phyloP scores from a whole-genome alignment of 2,797 vertebrate species.

The Oreortyx pictus region DNA sequence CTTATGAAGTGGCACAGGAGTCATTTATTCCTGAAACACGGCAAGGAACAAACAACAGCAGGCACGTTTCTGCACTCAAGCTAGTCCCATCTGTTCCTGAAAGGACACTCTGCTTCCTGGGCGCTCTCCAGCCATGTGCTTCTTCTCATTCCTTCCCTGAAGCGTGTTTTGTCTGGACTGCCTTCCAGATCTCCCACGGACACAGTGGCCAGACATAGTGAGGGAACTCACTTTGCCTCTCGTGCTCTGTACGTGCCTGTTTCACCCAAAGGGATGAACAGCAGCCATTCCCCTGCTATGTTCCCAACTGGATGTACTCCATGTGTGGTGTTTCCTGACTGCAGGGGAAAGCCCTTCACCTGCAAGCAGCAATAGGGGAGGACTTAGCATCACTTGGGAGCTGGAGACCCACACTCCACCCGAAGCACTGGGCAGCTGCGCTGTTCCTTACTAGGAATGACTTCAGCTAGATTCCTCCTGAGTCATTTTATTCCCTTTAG shows the following conservation, averaged over 20 bases:
- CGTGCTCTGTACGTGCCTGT: not conserved
- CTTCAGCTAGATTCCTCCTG: not conserved
- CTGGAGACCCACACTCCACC: not conserved
- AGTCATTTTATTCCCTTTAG: not conserved
- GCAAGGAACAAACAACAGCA: not conserved
- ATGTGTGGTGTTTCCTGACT: not conserved
- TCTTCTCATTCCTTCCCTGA: not conserved
- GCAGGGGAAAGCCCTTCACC: not conserved
- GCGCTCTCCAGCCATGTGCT: not conserved
- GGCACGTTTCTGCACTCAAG: not conserved
- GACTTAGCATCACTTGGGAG: not conserved
- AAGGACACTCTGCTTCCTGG: not conserved
- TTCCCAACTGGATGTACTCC: too few relatives aligned
- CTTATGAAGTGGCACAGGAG: not conserved
- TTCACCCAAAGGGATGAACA: not conserved
- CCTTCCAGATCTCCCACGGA: not conserved
- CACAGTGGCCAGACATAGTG: not conserved
- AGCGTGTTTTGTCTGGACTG: not conserved
- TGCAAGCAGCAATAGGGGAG: not conserved
- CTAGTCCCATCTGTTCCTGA: not conserved
- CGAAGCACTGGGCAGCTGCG: not conserved
- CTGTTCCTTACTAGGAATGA: not conserved
- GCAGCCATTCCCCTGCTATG: not conserved
- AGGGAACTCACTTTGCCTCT: not conserved
- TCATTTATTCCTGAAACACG: not conserved